A percentile compares a stretch with the other conserved stretches of the same genome.
These are phyloP conservation scores for Drosophila tristis DNA, from an alignment of 1,140 invertebrate species.

Conservation along the genomic window DNA sequence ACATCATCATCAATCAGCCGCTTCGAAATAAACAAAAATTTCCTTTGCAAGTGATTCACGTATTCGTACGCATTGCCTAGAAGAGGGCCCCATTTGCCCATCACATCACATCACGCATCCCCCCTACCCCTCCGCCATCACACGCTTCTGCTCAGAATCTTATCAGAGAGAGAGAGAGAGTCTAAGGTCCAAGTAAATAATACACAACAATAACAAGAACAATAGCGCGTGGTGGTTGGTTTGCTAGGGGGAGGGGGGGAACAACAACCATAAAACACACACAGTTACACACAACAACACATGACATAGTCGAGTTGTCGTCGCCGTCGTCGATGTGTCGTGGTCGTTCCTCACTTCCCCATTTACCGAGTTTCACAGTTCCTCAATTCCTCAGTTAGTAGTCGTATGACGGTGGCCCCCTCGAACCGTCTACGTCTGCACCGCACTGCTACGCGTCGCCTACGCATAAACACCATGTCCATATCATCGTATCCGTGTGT, in stretches of 20 bases:
- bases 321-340: background rate
- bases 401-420: constrained; percentile 35
- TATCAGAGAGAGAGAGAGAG: constrained; percentile 27
- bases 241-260: background rate
- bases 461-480: constrained; percentile 30
- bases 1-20: no score
- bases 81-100: constrained; percentile 8
- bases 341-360: constrained; percentile 8
- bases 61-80: constrained; percentile 19
- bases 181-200: constrained; percentile 51
- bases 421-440: constrained; percentile 17
- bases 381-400: background rate
- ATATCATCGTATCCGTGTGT: background rate
- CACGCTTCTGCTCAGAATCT: constrained; percentile 37
- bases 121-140: constrained; percentile 1
- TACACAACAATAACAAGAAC: constrained; percentile 22
- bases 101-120: constrained; percentile 7
- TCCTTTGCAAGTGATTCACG: constrained; percentile 26
- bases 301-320: constrained; percentile 34
- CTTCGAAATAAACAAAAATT: no score
- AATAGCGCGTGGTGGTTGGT: background rate
- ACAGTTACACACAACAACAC: constrained; percentile 28
- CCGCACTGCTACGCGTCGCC: constrained; percentile 14
- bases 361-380: no score
- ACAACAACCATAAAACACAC: constrained; percentile 13